Evolutionary conservation across 2,797 vertebrate genomes (phyloP).

Genomic region (Acanthurus tractus): DNA sequence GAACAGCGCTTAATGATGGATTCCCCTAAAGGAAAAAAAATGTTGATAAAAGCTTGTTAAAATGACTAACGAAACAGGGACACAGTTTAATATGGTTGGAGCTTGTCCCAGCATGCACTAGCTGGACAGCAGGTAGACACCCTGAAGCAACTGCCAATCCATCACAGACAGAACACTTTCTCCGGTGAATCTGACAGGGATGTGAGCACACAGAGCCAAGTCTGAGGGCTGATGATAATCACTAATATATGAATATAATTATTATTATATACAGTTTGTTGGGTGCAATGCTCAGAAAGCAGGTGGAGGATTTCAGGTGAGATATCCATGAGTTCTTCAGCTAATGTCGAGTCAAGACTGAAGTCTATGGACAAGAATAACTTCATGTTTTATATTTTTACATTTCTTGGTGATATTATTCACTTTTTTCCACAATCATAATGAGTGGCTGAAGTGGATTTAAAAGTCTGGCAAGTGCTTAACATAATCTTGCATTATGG

Average conservation of each 20-base stretch:
- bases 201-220: neutral
- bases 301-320: neutral
- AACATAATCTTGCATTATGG: conserved; percentile 9
- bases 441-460: neutral
- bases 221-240: neutral
- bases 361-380: neutral
- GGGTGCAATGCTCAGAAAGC: too few relatives aligned
- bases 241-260: neutral
- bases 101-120: conserved; percentile 15
- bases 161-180: conserved; percentile 11
- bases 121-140: neutral
- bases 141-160: conserved; percentile 5
- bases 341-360: neutral
- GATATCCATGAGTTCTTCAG: neutral
- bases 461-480: neutral
- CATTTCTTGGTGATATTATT: too few relatives aligned
- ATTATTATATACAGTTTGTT: neutral
- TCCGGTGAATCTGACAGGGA: neutral
- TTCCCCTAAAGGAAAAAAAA: neutral
- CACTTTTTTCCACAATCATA: neutral
- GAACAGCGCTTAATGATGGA: conserved; percentile 39
- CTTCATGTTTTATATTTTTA: neutral
- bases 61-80: conserved; percentile 52
- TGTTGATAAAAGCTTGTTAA: conserved; percentile 42
- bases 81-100: conserved; percentile 18